Evolutionary conservation across 2,113 vertebrate genomes (phyloP).

Genomic region (Odontophorus gujanensis): DNA sequence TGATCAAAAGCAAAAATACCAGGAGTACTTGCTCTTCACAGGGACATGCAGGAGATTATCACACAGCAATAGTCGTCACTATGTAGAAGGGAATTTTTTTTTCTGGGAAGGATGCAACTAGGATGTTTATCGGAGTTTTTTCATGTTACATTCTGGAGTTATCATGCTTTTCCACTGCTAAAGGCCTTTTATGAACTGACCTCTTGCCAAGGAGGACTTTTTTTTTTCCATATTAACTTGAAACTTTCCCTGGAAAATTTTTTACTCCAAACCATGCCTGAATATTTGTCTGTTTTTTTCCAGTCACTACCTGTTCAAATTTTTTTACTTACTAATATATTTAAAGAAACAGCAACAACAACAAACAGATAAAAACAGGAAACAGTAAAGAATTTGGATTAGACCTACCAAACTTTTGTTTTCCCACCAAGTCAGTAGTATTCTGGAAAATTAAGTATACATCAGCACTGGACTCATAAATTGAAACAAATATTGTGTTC

Average conservation of each 20-base stretch:
- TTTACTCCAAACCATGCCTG: background rate
- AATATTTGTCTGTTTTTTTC: background rate
- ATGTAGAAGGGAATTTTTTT: background rate
- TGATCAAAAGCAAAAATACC: background rate
- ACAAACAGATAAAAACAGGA: background rate
- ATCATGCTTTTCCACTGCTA: background rate
- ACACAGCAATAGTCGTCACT: background rate
- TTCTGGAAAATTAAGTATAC: background rate
- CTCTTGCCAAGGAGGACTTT: background rate
- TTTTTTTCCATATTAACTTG: background rate
- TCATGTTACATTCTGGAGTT: background rate
- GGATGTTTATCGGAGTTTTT: constrained; percentile 17
- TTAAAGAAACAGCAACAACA: background rate
- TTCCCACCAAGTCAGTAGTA: background rate
- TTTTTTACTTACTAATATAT: background rate
- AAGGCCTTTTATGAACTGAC: background rate
- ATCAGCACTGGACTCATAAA: background rate
- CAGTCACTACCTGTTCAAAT: background rate
- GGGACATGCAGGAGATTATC: background rate
- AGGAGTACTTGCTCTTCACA: background rate
- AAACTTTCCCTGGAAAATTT: background rate
- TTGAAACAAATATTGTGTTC: background rate
- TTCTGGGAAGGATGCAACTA: background rate
- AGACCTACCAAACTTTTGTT: background rate
- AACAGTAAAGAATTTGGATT: background rate